A percentile compares a stretch with the other conserved stretches of the same genome.
These are phyloP conservation scores for Catostomus latipinnis DNA, from an alignment of 2,797 vertebrate genomes.

Conservation along the genomic window DNA sequence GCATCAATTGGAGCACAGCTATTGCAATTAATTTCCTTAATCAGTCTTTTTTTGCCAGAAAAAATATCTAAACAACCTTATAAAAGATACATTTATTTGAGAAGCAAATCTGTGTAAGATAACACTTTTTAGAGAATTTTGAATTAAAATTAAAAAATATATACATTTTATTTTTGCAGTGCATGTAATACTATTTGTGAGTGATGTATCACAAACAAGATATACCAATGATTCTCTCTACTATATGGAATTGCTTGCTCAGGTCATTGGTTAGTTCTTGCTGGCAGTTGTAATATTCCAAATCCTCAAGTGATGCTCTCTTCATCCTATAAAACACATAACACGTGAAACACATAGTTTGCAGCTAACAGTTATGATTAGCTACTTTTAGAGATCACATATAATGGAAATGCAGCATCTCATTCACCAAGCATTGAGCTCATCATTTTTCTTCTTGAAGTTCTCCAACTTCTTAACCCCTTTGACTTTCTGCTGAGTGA, in stretches of 20 bases:
- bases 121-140: too few species aligned
- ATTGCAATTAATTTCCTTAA: too few species aligned
- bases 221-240: constrained; percentile 93
- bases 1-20: too few species aligned
- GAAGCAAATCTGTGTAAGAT: too few species aligned
- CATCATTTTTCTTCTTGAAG: constrained; percentile 96
- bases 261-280: constrained; percentile 92
- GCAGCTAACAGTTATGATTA: too few species aligned
- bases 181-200: too few species aligned
- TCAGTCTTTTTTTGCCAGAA: too few species aligned
- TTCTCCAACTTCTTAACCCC: constrained; percentile 97
- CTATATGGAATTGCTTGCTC: constrained; percentile 96
- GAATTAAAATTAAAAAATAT: too few species aligned
- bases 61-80: too few species aligned
- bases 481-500: constrained; percentile 95
- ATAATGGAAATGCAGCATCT: not conserved
- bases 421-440: constrained; percentile 90
- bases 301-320: constrained; percentile 92
- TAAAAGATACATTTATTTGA: too few species aligned
- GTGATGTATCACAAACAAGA: too few species aligned
- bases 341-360: too few species aligned
- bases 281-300: constrained; percentile 98
- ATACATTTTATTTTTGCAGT: constrained; percentile 58
- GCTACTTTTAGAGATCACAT: not conserved
- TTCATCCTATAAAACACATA: constrained; percentile 80